A percentile compares a stretch with the other conserved stretches of the same genome.
Conservation (phyloP, 35 echinoderm and acorn worm genomes). For the Apostichopus japonicus region DNA sequence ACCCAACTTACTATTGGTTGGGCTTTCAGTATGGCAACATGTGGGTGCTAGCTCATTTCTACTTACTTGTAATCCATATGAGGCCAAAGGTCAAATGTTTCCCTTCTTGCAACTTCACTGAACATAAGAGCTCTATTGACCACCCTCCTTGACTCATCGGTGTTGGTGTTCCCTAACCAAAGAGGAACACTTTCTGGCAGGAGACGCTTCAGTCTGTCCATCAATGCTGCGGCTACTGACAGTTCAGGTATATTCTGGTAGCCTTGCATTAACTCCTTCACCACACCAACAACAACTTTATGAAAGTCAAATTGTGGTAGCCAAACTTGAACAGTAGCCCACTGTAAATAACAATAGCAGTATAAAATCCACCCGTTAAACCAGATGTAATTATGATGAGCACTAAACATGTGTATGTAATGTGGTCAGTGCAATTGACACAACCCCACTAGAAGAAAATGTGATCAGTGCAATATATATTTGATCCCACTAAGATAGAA, state of each 20-base stretch:
- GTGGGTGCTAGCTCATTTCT: not conserved
- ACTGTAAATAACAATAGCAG: constrained; percentile 53
- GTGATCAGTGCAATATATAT: no score
- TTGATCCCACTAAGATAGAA: no score
- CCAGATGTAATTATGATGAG: no score
- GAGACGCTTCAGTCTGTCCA: constrained; percentile 85
- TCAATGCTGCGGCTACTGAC: constrained; percentile 82
- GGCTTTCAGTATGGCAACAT: not conserved
- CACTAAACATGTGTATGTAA: no score
- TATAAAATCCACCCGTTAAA: not conserved
- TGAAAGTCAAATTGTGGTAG: constrained; percentile 80
- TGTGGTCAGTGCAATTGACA: no score
- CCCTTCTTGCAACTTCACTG: constrained; percentile 86
- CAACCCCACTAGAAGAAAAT: no score
- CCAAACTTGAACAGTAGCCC: constrained; percentile 89
- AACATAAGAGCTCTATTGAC: constrained; percentile 94
- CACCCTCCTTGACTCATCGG: constrained; percentile 43
- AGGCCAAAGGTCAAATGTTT: constrained; percentile 93
- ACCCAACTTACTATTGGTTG: no score
- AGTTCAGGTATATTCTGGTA: constrained; percentile 80
- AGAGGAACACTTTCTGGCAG: constrained; percentile 66
- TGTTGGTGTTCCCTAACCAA: constrained; percentile 59
- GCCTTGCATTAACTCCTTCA: constrained; percentile 69
- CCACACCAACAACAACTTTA: constrained; percentile 68
- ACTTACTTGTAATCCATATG: constrained; percentile 99